These are phyloP conservation scores for Thera britannica DNA, from an alignment of 2,888 invertebrate species.

Conservation along the genomic window DNA sequence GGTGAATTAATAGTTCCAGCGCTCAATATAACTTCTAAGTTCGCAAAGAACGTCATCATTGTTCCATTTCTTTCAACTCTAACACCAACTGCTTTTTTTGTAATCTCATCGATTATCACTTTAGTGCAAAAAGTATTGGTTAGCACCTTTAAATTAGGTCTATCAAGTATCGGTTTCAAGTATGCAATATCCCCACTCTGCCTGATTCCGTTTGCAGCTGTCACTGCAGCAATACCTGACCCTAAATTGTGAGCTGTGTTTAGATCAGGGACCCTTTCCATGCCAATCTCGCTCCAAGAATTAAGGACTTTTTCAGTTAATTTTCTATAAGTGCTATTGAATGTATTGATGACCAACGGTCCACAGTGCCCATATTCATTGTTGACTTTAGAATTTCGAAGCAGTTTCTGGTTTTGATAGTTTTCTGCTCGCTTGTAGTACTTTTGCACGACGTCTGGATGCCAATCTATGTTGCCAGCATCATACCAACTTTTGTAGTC, in stretches of 20 bases:
- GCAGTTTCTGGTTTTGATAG: conserved; percentile 52
- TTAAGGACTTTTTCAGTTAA: conserved; percentile 41
- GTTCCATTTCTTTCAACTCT: conserved; percentile 54
- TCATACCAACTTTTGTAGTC: conserved; percentile 83
- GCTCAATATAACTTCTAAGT: conserved; percentile 76
- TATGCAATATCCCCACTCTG: conserved; percentile 23
- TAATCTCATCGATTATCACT: conserved; percentile 1
- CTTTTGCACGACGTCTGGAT: conserved; percentile 71
- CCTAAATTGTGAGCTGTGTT: conserved; percentile 75
- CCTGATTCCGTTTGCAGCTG: conserved; percentile 68
- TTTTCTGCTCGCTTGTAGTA: conserved; percentile 83
- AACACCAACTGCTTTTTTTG: conserved; percentile 67
- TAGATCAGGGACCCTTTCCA: conserved; percentile 49
- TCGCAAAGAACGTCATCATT: conserved; percentile 49
- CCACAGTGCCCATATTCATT: conserved; percentile 70
- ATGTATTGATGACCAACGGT: conserved; percentile 72
- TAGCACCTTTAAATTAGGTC: conserved; percentile 8
- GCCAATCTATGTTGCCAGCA: conserved; percentile 83
- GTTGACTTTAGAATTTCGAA: conserved; percentile 45
- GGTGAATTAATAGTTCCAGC: conserved; percentile 79
- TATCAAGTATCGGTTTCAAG: not conserved
- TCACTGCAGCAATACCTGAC: conserved; percentile 74
- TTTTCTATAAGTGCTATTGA: conserved; percentile 67
- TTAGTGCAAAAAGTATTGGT: not conserved
- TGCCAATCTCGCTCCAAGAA: conserved; percentile 4